Percentiles rank a stretch among this genome's conserved stretches.
These are phyloP conservation scores for Limnodromus scolopaceus DNA, from an alignment of 2,797 vertebrate genomes.

Conservation along the genomic window DNA sequence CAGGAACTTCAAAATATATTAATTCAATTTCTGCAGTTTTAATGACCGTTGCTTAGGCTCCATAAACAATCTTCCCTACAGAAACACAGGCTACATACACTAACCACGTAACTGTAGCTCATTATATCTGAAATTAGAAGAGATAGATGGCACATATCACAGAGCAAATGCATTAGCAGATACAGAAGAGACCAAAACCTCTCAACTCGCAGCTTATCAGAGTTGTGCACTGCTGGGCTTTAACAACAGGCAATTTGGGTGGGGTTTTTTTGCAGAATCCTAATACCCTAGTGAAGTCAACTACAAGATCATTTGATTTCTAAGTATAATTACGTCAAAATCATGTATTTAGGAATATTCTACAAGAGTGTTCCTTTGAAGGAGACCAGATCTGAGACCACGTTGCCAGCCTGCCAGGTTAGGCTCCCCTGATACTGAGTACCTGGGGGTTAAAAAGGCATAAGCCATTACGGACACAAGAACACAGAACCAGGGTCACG, in stretches of 20 bases:
- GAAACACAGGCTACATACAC: background rate
- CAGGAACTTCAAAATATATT: background rate
- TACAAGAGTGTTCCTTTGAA: background rate
- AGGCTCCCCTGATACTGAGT: background rate
- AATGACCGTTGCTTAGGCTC: background rate
- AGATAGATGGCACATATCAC: background rate
- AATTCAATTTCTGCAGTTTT: background rate
- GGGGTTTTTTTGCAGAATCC: background rate
- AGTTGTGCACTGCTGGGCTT: background rate
- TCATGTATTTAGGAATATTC: background rate
- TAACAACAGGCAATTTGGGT: background rate
- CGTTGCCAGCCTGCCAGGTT: background rate
- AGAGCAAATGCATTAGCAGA: background rate
- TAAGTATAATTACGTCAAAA: background rate
- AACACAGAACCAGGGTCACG: background rate
- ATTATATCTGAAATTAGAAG: background rate
- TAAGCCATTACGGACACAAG: background rate
- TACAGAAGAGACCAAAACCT: background rate
- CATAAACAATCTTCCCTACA: background rate
- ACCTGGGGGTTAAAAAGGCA: background rate
- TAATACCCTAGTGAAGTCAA: background rate
- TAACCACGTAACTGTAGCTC: background rate
- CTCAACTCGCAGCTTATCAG: background rate
- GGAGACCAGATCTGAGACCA: background rate
- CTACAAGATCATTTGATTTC: background rate